phyloP scores from a whole-genome alignment of 2,797 vertebrate species.

The Falco novaeseelandiae region DNA sequence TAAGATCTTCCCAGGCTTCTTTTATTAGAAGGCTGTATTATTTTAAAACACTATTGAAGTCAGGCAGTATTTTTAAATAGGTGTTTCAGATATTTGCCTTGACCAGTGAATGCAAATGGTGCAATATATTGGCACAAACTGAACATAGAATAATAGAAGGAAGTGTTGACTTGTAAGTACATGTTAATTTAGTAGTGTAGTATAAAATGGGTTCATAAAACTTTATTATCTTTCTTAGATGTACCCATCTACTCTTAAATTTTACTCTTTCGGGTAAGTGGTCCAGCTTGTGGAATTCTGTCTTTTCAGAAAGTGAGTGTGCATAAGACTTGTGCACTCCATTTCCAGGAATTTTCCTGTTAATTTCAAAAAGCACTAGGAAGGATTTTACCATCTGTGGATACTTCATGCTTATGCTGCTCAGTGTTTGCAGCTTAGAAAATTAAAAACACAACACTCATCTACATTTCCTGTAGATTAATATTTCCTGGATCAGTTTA shows the following conservation, averaged over 20 bases:
- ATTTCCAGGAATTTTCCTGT: background rate
- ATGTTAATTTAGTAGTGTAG: background rate
- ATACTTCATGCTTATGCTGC: background rate
- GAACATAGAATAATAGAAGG: background rate
- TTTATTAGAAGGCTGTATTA: background rate
- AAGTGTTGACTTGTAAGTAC: background rate
- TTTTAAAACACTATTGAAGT: background rate
- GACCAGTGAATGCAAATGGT: background rate
- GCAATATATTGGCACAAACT: background rate
- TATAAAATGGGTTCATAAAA: background rate
- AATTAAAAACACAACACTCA: background rate
- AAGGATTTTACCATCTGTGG: background rate
- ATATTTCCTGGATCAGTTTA: background rate
- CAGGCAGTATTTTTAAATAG: background rate
- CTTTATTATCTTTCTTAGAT: background rate
- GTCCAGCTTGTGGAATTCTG: background rate
- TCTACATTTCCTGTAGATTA: background rate
- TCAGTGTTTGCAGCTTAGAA: background rate
- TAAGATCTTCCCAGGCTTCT: background rate
- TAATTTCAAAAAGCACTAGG: background rate
- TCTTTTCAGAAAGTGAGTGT: background rate
- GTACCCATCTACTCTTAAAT: background rate
- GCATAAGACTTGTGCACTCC: accelerated
- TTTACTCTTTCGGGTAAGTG: background rate
- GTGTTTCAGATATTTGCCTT: background rate